Conservation (phyloP, 2,888 invertebrate genomes). For the Axea sp. region DNA sequence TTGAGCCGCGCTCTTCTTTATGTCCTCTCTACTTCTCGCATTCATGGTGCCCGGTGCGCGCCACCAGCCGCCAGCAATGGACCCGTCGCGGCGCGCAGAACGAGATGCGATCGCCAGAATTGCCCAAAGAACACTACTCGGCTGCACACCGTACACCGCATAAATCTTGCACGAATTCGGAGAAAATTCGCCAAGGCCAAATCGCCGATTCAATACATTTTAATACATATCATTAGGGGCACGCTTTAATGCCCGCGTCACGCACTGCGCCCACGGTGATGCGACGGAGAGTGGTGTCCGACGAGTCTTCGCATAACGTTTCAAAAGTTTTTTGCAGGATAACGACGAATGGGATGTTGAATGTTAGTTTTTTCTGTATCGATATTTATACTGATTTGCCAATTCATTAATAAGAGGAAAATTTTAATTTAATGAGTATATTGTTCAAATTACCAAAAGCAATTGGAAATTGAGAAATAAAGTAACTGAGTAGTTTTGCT, state of each 20-base stretch:
- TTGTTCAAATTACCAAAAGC: too few relatives aligned
- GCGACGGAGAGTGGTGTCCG: constrained; percentile 22
- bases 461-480: too few relatives aligned
- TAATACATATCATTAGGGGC: constrained; percentile 52
- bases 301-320: not conserved
- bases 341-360: not conserved
- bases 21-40: constrained; percentile 63
- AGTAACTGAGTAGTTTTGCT: too few relatives aligned
- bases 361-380: too few relatives aligned
- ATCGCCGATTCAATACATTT: constrained; percentile 52
- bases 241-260: constrained; percentile 45
- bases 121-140: constrained; percentile 58
- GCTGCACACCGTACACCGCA: constrained; percentile 45
- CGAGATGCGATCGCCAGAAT: constrained; percentile 61
- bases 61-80: constrained; percentile 31
- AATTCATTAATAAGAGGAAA: too few relatives aligned
- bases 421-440: too few relatives aligned
- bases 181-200: constrained; percentile 59
- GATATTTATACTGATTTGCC: too few relatives aligned
- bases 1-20: constrained; percentile 70
- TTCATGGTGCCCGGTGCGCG: constrained; percentile 41
- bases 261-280: constrained; percentile 23
- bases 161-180: constrained; percentile 61
- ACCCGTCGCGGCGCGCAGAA: constrained; percentile 37
- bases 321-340: not conserved